Conservation (phyloP, 2,113 vertebrate genomes). For the Daphoenositta chrysoptera region DNA sequence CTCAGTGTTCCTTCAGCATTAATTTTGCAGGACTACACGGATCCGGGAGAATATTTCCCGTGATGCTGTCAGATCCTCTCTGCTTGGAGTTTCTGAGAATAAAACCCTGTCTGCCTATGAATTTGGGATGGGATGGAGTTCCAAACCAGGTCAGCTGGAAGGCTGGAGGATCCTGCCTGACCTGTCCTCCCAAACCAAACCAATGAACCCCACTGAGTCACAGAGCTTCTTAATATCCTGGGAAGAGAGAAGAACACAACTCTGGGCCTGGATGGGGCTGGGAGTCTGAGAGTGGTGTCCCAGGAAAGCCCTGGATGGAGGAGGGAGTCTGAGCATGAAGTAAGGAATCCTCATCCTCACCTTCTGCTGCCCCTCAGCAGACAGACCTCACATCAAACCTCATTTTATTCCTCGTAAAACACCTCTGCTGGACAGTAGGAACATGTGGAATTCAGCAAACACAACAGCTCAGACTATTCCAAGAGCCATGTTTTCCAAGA, state of each 20-base stretch:
- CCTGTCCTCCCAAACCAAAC: accelerated
- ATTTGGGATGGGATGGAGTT: constrained; percentile 18
- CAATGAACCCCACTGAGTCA: accelerated
- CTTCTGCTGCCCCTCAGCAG: not conserved
- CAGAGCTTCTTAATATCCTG: accelerated
- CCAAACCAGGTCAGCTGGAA: not conserved
- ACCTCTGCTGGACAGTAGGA: not conserved
- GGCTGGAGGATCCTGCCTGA: not conserved
- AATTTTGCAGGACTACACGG: not conserved
- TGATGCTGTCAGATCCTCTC: not conserved
- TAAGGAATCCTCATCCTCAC: not conserved
- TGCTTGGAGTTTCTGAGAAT: not conserved
- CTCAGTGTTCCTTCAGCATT: not conserved
- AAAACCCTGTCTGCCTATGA: constrained; percentile 14
- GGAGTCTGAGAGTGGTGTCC: not conserved
- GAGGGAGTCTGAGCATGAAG: accelerated
- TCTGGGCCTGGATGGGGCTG: accelerated
- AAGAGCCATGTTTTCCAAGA: not conserved
- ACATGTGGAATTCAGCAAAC: not conserved
- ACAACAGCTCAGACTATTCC: not conserved
- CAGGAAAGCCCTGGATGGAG: not conserved
- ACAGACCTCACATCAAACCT: not conserved
- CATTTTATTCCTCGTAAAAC: not conserved
- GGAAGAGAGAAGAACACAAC: not conserved
- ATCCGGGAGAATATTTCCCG: not conserved